Percentiles rank a stretch among this genome's conserved stretches.
Evolutionary conservation across 2,113 vertebrate species (phyloP).

Genomic region (Orycteropus afer): DNA sequence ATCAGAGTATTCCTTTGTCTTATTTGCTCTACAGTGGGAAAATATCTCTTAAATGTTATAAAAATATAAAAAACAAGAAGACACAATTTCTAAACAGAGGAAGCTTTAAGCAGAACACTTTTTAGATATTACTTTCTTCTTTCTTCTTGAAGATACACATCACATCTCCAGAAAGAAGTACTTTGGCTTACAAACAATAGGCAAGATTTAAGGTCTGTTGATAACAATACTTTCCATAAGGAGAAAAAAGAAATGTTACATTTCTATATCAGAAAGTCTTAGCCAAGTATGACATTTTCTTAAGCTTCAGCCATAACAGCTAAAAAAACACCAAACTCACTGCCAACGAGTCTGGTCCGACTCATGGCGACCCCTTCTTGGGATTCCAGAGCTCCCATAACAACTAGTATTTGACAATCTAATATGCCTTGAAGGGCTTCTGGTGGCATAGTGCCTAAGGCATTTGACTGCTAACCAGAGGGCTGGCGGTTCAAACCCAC

Average conservation of each 20-base stretch:
- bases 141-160: neutral
- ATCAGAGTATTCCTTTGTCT: neutral
- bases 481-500: too few relatives aligned
- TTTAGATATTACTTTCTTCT: neutral
- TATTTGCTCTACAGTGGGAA: neutral
- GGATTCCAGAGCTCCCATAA: too few relatives aligned
- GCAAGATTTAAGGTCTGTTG: neutral
- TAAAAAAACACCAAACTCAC: too few relatives aligned
- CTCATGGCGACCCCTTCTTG: too few relatives aligned
- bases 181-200: conserved; percentile 15
- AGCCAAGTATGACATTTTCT: neutral
- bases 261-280: neutral
- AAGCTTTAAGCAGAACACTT: neutral
- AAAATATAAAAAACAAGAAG: neutral
- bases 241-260: neutral
- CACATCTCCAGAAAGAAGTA: neutral
- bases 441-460: too few relatives aligned
- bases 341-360: too few relatives aligned
- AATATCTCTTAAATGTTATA: neutral
- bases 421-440: neutral
- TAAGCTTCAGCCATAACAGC: neutral
- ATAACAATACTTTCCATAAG: neutral
- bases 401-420: neutral
- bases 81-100: conserved; percentile 19
- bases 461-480: too few relatives aligned